phyloP scores from a whole-genome alignment of 2,797 vertebrate species.

The Helostoma temminkii region DNA sequence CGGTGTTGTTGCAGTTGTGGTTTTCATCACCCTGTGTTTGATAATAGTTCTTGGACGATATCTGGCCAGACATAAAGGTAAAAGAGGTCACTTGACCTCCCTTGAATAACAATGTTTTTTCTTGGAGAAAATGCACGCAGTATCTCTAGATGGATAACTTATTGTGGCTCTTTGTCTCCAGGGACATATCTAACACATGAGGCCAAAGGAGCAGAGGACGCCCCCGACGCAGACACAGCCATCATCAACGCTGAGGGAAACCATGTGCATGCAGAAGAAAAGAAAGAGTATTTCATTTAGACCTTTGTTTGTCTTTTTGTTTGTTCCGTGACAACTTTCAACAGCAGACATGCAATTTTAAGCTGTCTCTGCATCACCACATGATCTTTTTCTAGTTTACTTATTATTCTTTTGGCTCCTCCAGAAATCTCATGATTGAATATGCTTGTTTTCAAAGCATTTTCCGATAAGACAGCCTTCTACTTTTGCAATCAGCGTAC shows the following conservation, averaged over 20 bases:
- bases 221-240: constrained; percentile 99
- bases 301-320: constrained; percentile 81
- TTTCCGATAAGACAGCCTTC: constrained; percentile 57
- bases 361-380: constrained; percentile 64
- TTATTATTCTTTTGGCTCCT: constrained; percentile 44
- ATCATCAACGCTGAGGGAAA: constrained; percentile 99
- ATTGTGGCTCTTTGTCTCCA: constrained; percentile 72
- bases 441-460: constrained; percentile 58
- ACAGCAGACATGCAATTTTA: constrained; percentile 76
- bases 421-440: constrained; percentile 45
- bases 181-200: constrained; percentile 99
- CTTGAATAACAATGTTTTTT: constrained; percentile 19
- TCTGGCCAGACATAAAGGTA: constrained; percentile 99
- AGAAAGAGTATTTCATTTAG: constrained; percentile 99
- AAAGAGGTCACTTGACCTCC: constrained; percentile 41
- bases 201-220: constrained; percentile 99
- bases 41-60: constrained; percentile 98
- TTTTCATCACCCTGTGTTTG: constrained; percentile 98
- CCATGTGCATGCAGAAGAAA: constrained; percentile 98
- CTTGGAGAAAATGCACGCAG: constrained; percentile 9
- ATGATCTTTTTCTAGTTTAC: constrained; percentile 52
- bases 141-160: constrained; percentile 25
- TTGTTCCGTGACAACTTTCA: constrained; percentile 82
- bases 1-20: constrained; percentile 98
- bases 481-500: constrained; percentile 85